Evolutionary conservation across 2,113 vertebrate species (phyloP).

Genomic region (Psilopsiagon aurifrons): DNA sequence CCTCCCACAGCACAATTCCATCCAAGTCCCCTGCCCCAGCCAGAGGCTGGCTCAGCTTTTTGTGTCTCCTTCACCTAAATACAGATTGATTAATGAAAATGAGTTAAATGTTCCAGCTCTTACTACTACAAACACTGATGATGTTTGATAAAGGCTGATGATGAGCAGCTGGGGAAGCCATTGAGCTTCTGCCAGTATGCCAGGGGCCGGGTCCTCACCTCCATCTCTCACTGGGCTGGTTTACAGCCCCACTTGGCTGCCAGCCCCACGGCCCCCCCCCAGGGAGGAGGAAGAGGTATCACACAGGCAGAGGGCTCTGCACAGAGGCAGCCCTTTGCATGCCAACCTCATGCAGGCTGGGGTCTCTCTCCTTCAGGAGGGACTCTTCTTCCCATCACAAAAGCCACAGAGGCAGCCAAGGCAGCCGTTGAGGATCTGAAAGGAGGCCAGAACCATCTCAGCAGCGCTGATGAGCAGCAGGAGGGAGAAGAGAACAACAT

Average conservation of each 20-base stretch:
- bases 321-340: background rate
- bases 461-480: slow-evolving; percentile 64
- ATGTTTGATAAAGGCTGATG: too few relatives aligned
- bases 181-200: background rate
- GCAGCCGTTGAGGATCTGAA: slow-evolving; percentile 74
- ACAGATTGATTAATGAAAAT: background rate
- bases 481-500: slow-evolving; percentile 61
- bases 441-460: slow-evolving; percentile 69
- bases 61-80: accelerated
- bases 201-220: background rate
- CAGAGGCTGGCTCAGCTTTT: accelerated
- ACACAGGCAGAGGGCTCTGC: accelerated
- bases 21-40: background rate
- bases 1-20: background rate
- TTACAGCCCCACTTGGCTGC: background rate
- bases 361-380: accelerated
- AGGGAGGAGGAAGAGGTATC: accelerated
- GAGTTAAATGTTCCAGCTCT: too few relatives aligned
- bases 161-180: accelerated
- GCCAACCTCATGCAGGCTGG: accelerated
- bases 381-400: slow-evolving; percentile 55
- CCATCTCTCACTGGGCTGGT: accelerated
- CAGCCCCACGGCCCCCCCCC: background rate
- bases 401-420: slow-evolving; percentile 73
- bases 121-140: background rate